Conservation (phyloP, 2,797 vertebrate genomes). For the Typhlichthys eigenmanni region DNA sequence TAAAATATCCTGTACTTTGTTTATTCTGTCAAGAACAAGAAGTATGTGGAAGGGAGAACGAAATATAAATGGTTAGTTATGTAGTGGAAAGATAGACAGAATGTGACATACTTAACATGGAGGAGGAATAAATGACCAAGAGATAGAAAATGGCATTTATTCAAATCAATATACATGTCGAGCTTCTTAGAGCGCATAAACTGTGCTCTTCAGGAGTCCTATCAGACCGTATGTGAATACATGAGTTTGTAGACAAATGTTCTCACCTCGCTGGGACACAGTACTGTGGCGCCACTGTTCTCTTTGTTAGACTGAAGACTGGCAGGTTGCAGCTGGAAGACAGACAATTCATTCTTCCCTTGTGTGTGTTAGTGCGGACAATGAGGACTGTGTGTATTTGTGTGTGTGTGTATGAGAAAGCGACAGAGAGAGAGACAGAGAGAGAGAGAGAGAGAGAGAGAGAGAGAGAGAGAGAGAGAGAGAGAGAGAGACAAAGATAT, state of each 20-base stretch:
- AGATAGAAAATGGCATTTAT: neutral
- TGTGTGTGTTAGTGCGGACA: neutral
- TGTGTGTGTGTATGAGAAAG: neutral
- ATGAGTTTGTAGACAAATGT: neutral
- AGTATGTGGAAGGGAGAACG: neutral
- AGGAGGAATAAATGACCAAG: neutral
- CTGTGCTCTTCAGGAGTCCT: too few species aligned
- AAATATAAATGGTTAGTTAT: neutral
- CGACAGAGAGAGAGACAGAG: neutral
- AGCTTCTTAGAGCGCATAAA: too few species aligned
- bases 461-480: too few species aligned
- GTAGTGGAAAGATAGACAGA: neutral
- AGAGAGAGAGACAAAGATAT: too few species aligned
- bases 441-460: neutral
- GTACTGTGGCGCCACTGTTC: conserved; percentile 38
- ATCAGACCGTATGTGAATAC: neutral
- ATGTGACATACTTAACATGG: neutral
- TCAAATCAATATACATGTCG: neutral
- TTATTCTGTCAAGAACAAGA: neutral
- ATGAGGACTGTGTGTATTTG: conserved; percentile 2
- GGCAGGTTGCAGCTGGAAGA: conserved; percentile 67
- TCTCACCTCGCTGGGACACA: conserved; percentile 69
- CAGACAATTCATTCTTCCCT: conserved; percentile 29
- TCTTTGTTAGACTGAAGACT: conserved; percentile 27
- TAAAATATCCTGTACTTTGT: too few species aligned